Base-by-base conservation (phyloP, 2,888 invertebrate species). In the Ischnus inquisitorius region DNA sequence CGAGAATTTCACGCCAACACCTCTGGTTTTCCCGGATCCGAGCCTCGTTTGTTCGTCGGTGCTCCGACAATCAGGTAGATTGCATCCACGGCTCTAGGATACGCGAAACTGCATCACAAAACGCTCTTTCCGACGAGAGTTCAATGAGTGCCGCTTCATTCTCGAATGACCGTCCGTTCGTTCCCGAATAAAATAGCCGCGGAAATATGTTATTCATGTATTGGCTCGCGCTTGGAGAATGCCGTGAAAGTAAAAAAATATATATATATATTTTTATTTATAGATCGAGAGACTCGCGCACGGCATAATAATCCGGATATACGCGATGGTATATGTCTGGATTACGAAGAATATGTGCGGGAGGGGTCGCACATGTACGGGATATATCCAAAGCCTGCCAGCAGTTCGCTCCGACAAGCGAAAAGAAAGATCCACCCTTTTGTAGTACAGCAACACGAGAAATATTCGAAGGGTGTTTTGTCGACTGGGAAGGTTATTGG, bases 311-410 rank as follows among this genome's bases (percentile, higher is more conserved):
- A 82, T 74, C 34, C 65, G 78, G 16, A 28, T 74, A 19, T 28
- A 69, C 64, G 48, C 28, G 19, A 28, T 68, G 25, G 16, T 69
- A 57, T 74, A 64, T 82, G 79, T 74, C 64, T 74, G 83, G 79
- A 83, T 82, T 74, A 82, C 75, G 71, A 69, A 67, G 8, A 64
- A 79, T 12, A 76, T 80, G 62, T 43, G 67, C 77, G 25, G 51
- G 48, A 34, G 60, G 54, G 28, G 51, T 65, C 51, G 25, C 64
- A 19, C 65, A 82, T 72, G 65, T 78, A 69, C 54, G 57, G 64
- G 72, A 41, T 68, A 41, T 68, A 54, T 41, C 64, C 43, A 67
- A 62, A 75, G 46, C 69, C 34, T 34, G 48, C 10, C 25, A 34
- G 28, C 10, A 41, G 46, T 28, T 43, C 25, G 60, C 48, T 77